Percentiles rank a stretch among this genome's conserved stretches.
These are phyloP conservation scores for Caenorhabditis briggsae DNA, from an alignment of 1,140 invertebrate genomes.

Conservation along the genomic window DNA sequence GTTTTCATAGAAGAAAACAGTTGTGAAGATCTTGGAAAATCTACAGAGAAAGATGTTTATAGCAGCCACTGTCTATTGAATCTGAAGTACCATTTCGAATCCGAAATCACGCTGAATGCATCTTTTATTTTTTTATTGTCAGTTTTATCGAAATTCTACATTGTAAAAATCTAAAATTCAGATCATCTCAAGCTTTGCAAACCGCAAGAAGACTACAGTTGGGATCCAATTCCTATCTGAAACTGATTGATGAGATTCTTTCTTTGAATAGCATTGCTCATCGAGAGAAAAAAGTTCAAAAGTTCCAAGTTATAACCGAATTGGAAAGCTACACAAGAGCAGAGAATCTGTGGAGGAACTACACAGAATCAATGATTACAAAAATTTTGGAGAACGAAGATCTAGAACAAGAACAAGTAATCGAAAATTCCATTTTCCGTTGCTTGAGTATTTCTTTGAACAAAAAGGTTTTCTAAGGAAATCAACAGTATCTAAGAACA, in stretches of 20 bases:
- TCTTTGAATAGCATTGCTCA: conserved; percentile 25
- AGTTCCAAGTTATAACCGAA: conserved; percentile 9
- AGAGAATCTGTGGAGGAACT: background rate
- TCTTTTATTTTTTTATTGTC: conserved; percentile 28
- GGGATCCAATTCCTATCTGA: background rate
- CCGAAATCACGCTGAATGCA: conserved; percentile 25
- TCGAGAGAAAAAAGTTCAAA: conserved; percentile 34
- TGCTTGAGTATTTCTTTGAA: background rate
- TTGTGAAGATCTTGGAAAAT: background rate
- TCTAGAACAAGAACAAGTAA: background rate
- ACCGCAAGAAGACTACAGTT: background rate
- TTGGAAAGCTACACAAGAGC: background rate
- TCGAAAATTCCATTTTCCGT: background rate
- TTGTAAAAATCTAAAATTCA: background rate
- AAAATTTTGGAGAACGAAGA: conserved; percentile 5
- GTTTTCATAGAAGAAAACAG: background rate
- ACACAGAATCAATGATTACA: background rate
- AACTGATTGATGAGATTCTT: conserved; percentile 10
- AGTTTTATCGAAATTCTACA: background rate
- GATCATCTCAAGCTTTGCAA: background rate
- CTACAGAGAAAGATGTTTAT: conserved; percentile 28
- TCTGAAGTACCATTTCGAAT: conserved; percentile 42
- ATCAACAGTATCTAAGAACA: background rate
- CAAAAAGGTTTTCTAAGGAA: background rate
- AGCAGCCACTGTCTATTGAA: background rate